Evolutionary conservation across 2,888 invertebrate species (phyloP).

Genomic region (Exocentrus adspersus): DNA sequence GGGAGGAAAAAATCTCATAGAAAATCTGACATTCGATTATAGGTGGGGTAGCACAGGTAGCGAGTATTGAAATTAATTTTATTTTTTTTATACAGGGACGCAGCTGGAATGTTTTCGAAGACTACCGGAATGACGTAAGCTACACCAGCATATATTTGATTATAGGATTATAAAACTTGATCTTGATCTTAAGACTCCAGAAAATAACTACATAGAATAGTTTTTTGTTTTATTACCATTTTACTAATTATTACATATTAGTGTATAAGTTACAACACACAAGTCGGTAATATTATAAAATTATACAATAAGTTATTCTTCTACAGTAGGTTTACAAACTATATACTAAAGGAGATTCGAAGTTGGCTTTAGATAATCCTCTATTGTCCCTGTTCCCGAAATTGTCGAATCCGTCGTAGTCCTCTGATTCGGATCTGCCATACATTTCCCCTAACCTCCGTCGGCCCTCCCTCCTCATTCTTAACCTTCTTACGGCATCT

Average conservation of each 20-base stretch:
- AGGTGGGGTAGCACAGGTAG: slow-evolving; percentile 36
- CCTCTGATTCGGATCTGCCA: slow-evolving; percentile 37
- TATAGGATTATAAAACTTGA: too few relatives aligned
- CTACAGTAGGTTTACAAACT: slow-evolving; percentile 45
- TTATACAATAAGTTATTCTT: slow-evolving; percentile 32
- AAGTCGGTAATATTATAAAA: slow-evolving; percentile 24
- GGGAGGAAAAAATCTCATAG: slow-evolving; percentile 29
- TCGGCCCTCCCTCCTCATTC: slow-evolving; percentile 53
- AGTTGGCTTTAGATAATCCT: slow-evolving; percentile 46
- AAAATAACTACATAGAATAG: too few relatives aligned
- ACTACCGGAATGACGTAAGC: too few relatives aligned
- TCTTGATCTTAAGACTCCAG: too few relatives aligned
- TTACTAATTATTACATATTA: not conserved
- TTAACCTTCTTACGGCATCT: slow-evolving; percentile 49
- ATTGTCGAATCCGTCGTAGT: slow-evolving; percentile 31
- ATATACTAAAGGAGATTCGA: slow-evolving; percentile 56
- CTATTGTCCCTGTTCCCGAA: slow-evolving; percentile 34
- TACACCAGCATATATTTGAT: too few relatives aligned
- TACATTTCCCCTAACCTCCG: slow-evolving; percentile 52
- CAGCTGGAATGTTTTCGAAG: not conserved
- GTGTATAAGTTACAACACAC: slow-evolving; percentile 9
- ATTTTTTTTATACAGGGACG: not conserved
- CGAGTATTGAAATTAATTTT: slow-evolving; percentile 9
- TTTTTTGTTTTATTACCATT: not conserved
- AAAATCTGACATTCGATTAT: slow-evolving; percentile 44